These are phyloP conservation scores for Rosalia funebris DNA, from an alignment of 2,888 invertebrate species.

Conservation along the genomic window DNA sequence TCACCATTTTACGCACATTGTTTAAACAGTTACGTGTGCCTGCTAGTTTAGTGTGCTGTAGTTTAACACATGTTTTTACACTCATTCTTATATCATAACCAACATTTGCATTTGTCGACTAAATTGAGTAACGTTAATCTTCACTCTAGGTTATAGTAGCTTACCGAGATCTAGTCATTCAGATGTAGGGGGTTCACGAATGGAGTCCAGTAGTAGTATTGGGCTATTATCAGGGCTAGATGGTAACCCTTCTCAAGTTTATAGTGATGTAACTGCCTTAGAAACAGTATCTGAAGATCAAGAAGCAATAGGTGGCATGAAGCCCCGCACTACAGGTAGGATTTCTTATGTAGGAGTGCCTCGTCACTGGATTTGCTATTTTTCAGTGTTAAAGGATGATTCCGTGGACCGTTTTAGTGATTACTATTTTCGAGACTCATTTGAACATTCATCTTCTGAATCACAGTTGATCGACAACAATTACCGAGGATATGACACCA, in stretches of 20 bases:
- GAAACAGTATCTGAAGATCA: slow-evolving; percentile 79
- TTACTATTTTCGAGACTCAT: slow-evolving; percentile 79
- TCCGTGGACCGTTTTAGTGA: slow-evolving; percentile 68
- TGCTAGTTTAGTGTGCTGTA: too few relatives aligned
- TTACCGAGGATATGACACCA: slow-evolving; percentile 60
- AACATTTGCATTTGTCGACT: too few relatives aligned
- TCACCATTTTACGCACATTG: too few relatives aligned
- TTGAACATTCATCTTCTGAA: slow-evolving; percentile 83
- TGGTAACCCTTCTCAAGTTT: slow-evolving; percentile 55
- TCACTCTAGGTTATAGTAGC: slow-evolving; percentile 79
- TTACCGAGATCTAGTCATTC: slow-evolving; percentile 86
- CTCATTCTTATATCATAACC: too few relatives aligned
- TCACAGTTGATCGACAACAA: slow-evolving; percentile 71
- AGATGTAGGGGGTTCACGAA: slow-evolving; percentile 65
- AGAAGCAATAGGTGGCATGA: slow-evolving; percentile 63
- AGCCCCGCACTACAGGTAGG: slow-evolving; percentile 60
- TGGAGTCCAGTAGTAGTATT: slow-evolving; percentile 61
- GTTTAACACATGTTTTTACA: too few relatives aligned
- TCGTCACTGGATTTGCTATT: too few relatives aligned
- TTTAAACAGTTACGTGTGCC: too few relatives aligned
- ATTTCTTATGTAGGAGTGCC: too few relatives aligned
- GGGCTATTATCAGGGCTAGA: slow-evolving; percentile 61
- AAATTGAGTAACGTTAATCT: too few relatives aligned
- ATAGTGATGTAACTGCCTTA: slow-evolving; percentile 66
- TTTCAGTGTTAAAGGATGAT: slow-evolving; percentile 63